These are phyloP conservation scores for Lasioglossum oenotherae DNA, from an alignment of 2,888 invertebrate species.

Conservation along the genomic window DNA sequence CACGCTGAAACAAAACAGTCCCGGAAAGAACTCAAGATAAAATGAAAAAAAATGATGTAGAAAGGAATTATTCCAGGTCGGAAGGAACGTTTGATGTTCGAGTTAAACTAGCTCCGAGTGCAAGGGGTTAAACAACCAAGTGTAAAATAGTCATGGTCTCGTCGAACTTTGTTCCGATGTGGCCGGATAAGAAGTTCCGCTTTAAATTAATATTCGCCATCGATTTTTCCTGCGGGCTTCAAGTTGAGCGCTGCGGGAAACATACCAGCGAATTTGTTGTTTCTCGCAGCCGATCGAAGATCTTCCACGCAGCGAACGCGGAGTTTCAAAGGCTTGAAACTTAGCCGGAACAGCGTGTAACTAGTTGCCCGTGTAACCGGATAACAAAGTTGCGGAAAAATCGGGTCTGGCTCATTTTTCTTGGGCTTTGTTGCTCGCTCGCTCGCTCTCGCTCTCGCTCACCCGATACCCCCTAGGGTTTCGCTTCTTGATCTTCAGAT, in stretches of 20 bases:
- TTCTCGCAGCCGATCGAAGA: not conserved
- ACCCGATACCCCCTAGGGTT: conserved; percentile 29
- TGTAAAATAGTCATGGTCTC: not conserved
- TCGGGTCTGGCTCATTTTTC: not conserved
- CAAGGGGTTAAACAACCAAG: no score
- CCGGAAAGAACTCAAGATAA: no score
- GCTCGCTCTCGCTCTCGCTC: not conserved
- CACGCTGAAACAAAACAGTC: no score
- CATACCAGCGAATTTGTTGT: not conserved
- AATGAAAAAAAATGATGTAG: no score
- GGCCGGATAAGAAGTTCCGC: not conserved
- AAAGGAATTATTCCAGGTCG: no score
- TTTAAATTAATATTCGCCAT: not conserved
- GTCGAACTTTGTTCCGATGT: not conserved
- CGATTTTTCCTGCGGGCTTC: not conserved
- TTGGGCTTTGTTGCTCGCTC: not conserved
- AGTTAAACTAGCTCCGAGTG: no score
- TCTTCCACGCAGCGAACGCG: not conserved
- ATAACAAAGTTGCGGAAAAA: conserved; percentile 6
- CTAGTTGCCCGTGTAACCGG: conserved; percentile 18
- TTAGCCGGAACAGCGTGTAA: not conserved
- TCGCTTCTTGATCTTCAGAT: conserved; percentile 37
- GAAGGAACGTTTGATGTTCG: no score
- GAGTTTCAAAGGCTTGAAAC: not conserved
- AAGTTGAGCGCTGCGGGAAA: not conserved